Evolutionary conservation across 2,113 vertebrate species (phyloP).

Genomic region (Nycticebus coucang): DNA sequence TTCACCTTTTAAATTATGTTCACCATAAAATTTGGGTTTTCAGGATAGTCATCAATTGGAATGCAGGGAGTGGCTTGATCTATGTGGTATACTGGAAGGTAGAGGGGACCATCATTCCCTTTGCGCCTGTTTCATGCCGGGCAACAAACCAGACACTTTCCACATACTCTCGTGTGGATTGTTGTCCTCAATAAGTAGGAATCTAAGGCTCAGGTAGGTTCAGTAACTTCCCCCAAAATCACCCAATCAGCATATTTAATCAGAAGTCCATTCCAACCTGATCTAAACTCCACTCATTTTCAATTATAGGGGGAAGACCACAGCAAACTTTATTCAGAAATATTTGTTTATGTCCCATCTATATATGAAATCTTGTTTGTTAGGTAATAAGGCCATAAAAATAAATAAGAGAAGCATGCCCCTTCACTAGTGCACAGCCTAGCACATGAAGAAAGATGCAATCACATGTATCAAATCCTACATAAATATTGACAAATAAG

Average conservation of each 20-base stretch:
- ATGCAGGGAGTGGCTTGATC: not conserved
- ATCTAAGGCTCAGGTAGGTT: not conserved
- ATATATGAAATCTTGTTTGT: not conserved
- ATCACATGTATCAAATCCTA: not conserved
- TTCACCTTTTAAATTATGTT: slow-evolving; percentile 22
- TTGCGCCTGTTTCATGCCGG: not conserved
- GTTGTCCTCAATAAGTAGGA: not conserved
- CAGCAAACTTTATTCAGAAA: not conserved
- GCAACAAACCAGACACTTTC: not conserved
- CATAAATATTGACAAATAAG: not conserved
- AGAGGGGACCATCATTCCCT: not conserved
- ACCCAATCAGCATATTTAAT: not conserved
- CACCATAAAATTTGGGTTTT: slow-evolving; percentile 6
- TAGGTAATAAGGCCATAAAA: not conserved
- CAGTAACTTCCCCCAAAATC: not conserved
- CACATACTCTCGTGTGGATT: not conserved
- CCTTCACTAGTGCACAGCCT: not conserved
- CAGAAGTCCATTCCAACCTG: not conserved
- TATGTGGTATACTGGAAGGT: not conserved
- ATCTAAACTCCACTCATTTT: not conserved
- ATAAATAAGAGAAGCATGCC: not conserved
- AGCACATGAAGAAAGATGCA: not conserved
- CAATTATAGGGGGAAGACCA: not conserved
- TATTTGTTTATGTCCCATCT: not conserved
- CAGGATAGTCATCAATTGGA: not conserved